Evolutionary conservation across 2,797 vertebrate genomes (phyloP), one percentile per base, ranked within the genome.

Genomic region (Siniperca obscura): DNA sequence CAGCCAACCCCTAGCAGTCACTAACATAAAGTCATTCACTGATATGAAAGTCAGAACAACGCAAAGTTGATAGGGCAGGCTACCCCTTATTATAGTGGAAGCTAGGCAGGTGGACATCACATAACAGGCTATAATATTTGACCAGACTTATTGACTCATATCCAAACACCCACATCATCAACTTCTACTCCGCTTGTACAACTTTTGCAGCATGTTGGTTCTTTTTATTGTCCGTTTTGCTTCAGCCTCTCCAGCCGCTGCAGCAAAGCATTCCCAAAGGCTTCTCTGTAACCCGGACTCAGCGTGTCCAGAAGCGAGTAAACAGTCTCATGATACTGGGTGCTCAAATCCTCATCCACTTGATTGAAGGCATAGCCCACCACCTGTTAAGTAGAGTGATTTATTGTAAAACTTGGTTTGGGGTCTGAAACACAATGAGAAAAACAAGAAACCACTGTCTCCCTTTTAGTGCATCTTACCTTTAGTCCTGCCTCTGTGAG

Each of bases 281-380:
- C 98, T 81, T 99, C 97, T 87, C 98, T 96, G 93, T 99, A 99
- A 0, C 98, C 98, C 0, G 97, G 98, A 94, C 98, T 99, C 87
- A 99, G 95, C 0, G 95, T 96, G 84, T 99, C 98, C 94, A 99
- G 90, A 77, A 99, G 94, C 0, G 98, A 99, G 94, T 99, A 99
- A 90, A 99, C 96, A 2, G 98, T 99, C 93, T 99, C 98, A 3
- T 99, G 97, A 92, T 98, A 99, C 16, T 97, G 97, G 46, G 95
- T 96, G 87, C 92, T 96, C 84, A 97, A 76, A 44, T 94, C 95
- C 52, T 97, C 96, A n/a, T 98, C 95, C 78, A 98, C 97, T 74
- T 97, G 95, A 92, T 99, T 96, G 84, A 98, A 99, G 68, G 93
- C 93, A 42, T 98, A 96, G 78, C 97, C 98, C 83, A 98, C 98